Conservation (phyloP, 2,888 invertebrate species). For the Mylabris sibirica region DNA sequence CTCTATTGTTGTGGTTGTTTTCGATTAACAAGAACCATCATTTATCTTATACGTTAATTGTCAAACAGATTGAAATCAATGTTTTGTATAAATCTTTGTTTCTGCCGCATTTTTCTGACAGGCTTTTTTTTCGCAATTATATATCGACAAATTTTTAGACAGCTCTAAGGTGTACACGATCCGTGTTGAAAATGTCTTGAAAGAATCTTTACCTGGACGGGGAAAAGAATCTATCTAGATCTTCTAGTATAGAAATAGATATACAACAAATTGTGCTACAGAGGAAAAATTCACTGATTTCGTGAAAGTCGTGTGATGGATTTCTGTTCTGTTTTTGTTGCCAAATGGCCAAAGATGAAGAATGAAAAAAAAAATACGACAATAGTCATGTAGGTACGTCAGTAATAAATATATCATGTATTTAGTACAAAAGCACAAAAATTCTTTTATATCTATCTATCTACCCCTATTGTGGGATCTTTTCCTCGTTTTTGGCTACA, state of each 20-base stretch:
- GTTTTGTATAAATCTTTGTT: constrained; percentile 13
- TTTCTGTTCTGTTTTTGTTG: constrained; percentile 9
- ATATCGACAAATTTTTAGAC: constrained; percentile 29
- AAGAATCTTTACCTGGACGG: constrained; percentile 18
- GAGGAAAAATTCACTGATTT: neutral
- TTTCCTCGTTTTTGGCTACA: neutral
- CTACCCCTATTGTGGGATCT: neutral
- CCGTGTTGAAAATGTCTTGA: constrained; percentile 30
- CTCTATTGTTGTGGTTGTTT: neutral
- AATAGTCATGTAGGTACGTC: neutral
- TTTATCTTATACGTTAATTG: constrained; percentile 24
- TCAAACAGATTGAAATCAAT: neutral
- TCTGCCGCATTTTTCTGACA: constrained; percentile 22
- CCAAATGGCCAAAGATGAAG: neutral
- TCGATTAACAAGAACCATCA: constrained; percentile 15
- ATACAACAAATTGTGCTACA: neutral
- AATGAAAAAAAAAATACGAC: neutral
- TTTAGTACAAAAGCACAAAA: constrained; percentile 34
- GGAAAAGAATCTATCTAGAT: neutral
- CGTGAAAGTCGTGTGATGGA: neutral
- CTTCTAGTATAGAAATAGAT: neutral
- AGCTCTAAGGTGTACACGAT: constrained; percentile 26
- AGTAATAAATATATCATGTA: constrained; percentile 37
- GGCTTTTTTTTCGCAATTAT: constrained; percentile 31
- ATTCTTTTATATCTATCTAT: constrained; percentile 29